These are phyloP conservation scores for Pangasius djambal DNA, from an alignment of 2,797 vertebrate genomes.

Conservation along the genomic window DNA sequence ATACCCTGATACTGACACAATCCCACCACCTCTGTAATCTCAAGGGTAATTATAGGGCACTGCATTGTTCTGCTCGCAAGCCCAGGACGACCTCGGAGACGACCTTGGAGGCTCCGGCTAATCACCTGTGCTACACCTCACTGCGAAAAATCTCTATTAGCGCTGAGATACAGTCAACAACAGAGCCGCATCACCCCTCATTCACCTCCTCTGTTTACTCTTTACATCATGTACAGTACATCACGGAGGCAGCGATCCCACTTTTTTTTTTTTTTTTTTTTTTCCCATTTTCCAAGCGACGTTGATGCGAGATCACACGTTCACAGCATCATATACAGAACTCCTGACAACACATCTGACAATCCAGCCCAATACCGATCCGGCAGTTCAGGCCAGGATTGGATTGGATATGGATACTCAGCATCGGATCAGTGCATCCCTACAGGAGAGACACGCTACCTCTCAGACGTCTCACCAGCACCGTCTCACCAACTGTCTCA, in stretches of 20 bases:
- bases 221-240: background rate
- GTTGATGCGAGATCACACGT: background rate
- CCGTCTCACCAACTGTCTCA: too few relatives aligned
- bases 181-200: too few relatives aligned
- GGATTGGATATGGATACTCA: background rate
- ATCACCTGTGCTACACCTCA: slow-evolving; percentile 21
- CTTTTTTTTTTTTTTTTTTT: background rate
- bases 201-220: background rate
- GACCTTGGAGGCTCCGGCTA: background rate
- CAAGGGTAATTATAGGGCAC: slow-evolving; percentile 51
- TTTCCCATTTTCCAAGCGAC: background rate
- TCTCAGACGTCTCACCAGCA: too few relatives aligned
- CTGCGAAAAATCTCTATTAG: background rate
- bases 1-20: slow-evolving; percentile 47
- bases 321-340: background rate
- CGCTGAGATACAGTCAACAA: background rate
- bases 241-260: background rate
- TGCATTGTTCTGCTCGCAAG: slow-evolving; percentile 68
- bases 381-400: background rate
- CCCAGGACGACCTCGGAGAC: background rate
- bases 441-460: too few relatives aligned
- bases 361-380: background rate
- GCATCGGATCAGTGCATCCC: background rate
- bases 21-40: slow-evolving; percentile 15
- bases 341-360: background rate